Evolutionary conservation across 2,888 invertebrate genomes (phyloP).

Genomic region (Sussaba pulchella): DNA sequence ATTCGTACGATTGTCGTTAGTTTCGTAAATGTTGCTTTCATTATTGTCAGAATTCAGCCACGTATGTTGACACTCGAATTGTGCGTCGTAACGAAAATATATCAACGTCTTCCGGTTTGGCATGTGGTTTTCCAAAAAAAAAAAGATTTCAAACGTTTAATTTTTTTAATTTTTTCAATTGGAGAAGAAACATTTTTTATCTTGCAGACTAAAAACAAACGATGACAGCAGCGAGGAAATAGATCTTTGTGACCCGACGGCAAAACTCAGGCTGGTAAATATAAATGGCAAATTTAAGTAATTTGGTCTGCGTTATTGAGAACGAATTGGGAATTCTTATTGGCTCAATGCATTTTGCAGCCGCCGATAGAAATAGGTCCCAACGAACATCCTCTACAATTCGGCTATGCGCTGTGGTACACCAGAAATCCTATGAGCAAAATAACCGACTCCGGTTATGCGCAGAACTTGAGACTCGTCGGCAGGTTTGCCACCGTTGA

Average conservation of each 20-base stretch:
- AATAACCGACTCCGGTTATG: slow-evolving; percentile 86
- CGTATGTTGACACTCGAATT: slow-evolving; percentile 17
- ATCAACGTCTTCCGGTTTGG: slow-evolving; percentile 2
- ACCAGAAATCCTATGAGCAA: slow-evolving; percentile 88
- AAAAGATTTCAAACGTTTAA: too few relatives aligned
- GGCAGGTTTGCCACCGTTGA: slow-evolving; percentile 96
- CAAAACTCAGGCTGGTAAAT: slow-evolving; percentile 69
- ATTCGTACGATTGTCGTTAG: not conserved
- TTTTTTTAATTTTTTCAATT: too few relatives aligned
- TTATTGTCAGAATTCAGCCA: not conserved
- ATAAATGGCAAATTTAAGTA: not conserved
- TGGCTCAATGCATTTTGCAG: slow-evolving; percentile 74
- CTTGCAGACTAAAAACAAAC: slow-evolving; percentile 86
- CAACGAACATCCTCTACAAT: slow-evolving; percentile 96
- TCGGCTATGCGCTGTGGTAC: slow-evolving; percentile 97
- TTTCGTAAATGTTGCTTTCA: not conserved
- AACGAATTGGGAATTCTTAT: not conserved
- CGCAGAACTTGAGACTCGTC: slow-evolving; percentile 94
- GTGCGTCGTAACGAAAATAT: slow-evolving; percentile 13
- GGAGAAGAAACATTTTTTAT: too few relatives aligned
- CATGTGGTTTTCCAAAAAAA: not conserved
- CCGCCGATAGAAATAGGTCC: slow-evolving; percentile 91
- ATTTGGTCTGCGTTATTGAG: not conserved
- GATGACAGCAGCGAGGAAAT: slow-evolving; percentile 89
- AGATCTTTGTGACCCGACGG: slow-evolving; percentile 82